Percentiles rank a stretch among this genome's conserved stretches.
These are phyloP conservation scores for Chymomyza fuscimana DNA, from an alignment of 2,888 invertebrate genomes.

Conservation along the genomic window DNA sequence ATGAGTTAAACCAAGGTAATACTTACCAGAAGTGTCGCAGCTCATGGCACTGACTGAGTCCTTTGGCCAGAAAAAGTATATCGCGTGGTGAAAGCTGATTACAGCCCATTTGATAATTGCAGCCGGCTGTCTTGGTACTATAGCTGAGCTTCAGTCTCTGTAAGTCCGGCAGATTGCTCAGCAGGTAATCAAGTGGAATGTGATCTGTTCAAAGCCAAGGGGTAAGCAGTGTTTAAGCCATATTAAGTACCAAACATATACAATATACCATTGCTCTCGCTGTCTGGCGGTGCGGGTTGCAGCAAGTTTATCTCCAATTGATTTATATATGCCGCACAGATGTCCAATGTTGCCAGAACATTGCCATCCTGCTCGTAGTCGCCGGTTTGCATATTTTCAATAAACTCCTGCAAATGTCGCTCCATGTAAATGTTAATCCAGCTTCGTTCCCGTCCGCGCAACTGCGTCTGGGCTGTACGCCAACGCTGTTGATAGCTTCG, in stretches of 20 bases:
- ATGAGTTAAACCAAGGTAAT: not conserved
- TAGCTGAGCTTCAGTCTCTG: slow-evolving; percentile 76
- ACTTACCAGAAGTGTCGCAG: slow-evolving; percentile 63
- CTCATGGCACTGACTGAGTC: slow-evolving; percentile 77
- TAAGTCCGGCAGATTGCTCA: slow-evolving; percentile 78
- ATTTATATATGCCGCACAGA: slow-evolving; percentile 78
- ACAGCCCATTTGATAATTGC: slow-evolving; percentile 77
- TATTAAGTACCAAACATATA: not conserved
- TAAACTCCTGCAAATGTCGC: slow-evolving; percentile 79
- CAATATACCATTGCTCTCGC: slow-evolving; percentile 63
- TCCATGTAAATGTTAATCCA: slow-evolving; percentile 80
- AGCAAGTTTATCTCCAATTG: slow-evolving; percentile 77
- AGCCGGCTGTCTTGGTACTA: slow-evolving; percentile 77
- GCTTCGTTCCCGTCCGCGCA: slow-evolving; percentile 45
- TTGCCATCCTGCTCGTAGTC: slow-evolving; percentile 77
- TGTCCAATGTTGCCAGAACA: slow-evolving; percentile 74
- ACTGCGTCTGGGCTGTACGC: slow-evolving; percentile 58
- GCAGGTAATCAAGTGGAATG: slow-evolving; percentile 79
- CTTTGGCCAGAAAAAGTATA: slow-evolving; percentile 69
- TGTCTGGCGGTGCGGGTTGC: slow-evolving; percentile 72
- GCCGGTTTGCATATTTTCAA: slow-evolving; percentile 76
- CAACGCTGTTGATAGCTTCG: slow-evolving; percentile 76
- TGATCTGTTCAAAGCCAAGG: slow-evolving; percentile 69
- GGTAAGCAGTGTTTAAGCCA: not conserved
- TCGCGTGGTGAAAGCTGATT: slow-evolving; percentile 77